phyloP scores from a whole-genome alignment of 2,888 invertebrate species.

The Nemoura dubitans region DNA sequence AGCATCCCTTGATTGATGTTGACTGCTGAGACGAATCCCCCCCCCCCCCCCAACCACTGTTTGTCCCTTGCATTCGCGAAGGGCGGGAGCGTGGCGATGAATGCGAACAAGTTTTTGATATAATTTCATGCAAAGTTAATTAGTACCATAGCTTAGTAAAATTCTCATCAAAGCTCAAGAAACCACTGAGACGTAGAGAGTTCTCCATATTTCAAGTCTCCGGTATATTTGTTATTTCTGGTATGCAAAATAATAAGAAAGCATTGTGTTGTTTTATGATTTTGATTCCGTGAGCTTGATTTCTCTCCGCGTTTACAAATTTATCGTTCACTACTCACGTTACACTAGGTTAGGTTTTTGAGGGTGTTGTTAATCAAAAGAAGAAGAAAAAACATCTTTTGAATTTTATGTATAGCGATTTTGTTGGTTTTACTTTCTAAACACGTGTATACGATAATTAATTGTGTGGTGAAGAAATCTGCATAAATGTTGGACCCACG shows the following conservation, averaged over 20 bases:
- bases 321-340: neutral
- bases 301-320: neutral
- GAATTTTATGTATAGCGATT: neutral
- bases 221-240: neutral
- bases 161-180: conserved; percentile 5
- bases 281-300: neutral
- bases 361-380: neutral
- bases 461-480: neutral
- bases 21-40: neutral
- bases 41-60: neutral
- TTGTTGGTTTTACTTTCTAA: neutral
- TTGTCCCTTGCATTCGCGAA: neutral
- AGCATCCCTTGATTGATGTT: neutral
- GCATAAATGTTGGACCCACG: neutral
- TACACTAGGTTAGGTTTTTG: neutral
- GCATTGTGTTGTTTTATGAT: neutral
- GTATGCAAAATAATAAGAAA: neutral
- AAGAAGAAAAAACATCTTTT: neutral
- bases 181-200: neutral
- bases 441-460: neutral
- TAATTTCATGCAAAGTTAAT: conserved; percentile 12
- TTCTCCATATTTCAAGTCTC: neutral
- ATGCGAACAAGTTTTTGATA: neutral
- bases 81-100: neutral
- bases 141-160: neutral